Evolutionary conservation across 2,888 invertebrate species (phyloP).

Genomic region (Petrophora chlorosata): DNA sequence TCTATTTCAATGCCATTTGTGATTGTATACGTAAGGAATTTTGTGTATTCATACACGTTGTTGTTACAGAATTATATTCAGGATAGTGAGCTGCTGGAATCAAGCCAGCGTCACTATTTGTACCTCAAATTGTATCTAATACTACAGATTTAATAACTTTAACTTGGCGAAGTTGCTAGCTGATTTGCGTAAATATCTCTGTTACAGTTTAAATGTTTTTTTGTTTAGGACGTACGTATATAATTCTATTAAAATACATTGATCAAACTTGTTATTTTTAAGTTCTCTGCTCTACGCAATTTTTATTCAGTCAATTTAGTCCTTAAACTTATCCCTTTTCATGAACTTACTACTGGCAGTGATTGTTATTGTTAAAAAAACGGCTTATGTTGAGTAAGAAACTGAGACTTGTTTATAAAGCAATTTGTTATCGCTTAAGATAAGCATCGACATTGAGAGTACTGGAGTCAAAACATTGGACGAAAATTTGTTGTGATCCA

Average conservation of each 20-base stretch:
- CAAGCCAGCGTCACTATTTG: conserved; percentile 8
- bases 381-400: too few species aligned
- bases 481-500: conserved; percentile 28
- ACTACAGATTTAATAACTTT: not conserved
- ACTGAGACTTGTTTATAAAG: conserved; percentile 30
- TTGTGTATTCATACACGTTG: not conserved
- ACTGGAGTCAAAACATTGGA: conserved; percentile 36
- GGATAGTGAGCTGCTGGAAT: conserved; percentile 3
- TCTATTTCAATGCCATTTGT: conserved; percentile 21
- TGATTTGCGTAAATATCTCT: conserved; percentile 3
- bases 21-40: conserved; percentile 1
- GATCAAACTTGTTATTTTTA: too few species aligned
- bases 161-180: conserved; percentile 6
- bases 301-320: too few species aligned
- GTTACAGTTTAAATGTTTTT: not conserved
- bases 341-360: too few species aligned
- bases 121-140: too few species aligned
- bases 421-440: conserved; percentile 29
- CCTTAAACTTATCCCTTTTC: too few species aligned
- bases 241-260: too few species aligned
- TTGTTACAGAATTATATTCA: not conserved
- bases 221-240: too few species aligned
- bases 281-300: too few species aligned
- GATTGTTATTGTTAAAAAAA: too few species aligned
- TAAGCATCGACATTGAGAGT: conserved; percentile 38